Percentiles rank a stretch among this genome's conserved stretches.
These are phyloP conservation scores for Drosophila sturtevanti DNA, from an alignment of 1,140 invertebrate genomes.

Conservation along the genomic window DNA sequence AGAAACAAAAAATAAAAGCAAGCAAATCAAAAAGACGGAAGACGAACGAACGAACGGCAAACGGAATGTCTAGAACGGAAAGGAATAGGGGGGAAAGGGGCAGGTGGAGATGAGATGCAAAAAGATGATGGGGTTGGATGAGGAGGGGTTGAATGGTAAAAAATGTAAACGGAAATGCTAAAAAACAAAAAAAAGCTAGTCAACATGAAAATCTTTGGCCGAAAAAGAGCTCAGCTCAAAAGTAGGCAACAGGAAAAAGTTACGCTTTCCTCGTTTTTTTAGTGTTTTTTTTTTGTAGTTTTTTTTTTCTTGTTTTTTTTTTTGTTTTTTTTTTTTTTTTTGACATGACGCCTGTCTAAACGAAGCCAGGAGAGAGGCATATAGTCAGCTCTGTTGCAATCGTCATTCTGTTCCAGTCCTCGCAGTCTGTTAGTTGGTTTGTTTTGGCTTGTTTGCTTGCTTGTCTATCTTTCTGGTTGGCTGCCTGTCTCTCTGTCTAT, in stretches of 20 bases:
- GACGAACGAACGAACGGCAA: neutral
- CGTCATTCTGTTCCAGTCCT: neutral
- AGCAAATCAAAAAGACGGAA: neutral
- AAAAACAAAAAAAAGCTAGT: constrained; percentile 1
- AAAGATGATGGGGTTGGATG: neutral
- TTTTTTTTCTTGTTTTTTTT: neutral
- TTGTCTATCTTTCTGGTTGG: constrained; percentile 18
- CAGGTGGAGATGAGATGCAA: neutral
- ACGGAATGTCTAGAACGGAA: no score
- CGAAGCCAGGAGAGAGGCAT: neutral
- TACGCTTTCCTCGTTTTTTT: neutral
- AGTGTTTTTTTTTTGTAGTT: neutral
- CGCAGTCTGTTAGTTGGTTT: constrained; percentile 9
- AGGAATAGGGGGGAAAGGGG: no score
- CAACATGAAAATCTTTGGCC: constrained; percentile 10
- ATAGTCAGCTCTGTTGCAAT: constrained; percentile 10
- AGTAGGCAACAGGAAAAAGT: constrained; percentile 16
- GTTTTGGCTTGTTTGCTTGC: constrained; percentile 14
- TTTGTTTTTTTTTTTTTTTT: neutral
- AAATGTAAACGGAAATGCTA: constrained; percentile 1
- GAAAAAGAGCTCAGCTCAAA: constrained; percentile 4
- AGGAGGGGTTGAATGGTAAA: neutral
- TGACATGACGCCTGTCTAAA: constrained; percentile 6
- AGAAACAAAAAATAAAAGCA: neutral
- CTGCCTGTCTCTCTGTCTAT: neutral